Base-by-base conservation (phyloP, 2,797 vertebrate species). In the Lycodopsis pacificus region DNA sequence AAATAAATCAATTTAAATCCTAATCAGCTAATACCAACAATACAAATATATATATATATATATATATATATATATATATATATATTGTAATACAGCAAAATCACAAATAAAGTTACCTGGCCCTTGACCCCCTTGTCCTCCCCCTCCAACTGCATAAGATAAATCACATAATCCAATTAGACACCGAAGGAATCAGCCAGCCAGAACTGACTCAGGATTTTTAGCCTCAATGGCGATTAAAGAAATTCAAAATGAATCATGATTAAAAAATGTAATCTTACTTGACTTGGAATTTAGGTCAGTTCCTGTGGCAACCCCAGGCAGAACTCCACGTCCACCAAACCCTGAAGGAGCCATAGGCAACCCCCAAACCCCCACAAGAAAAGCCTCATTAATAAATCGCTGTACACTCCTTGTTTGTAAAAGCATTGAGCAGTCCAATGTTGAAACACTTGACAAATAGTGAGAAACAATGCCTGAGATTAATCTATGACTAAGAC, bases 271-370 rank as follows among this genome's bases (percentile, higher is more conserved):
- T 1, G 7, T 42, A 51, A 68, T 14, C 79, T 69, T 94, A 98
- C 98, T 95, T 95, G 97, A 96, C 94, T 99, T 99, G 0, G 95
- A 89, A 90, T 93, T 97, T 57, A 99, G 94, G 82, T 96, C 96
- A 10, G 87, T 93, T 74, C 98, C 98, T 4, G 95, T 97, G 51
- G 97, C 95, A 7, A 99, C 97, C 1, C 98, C 98, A 0, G 98
- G 98, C 75, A 99, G 94, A 83, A 99, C 96, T 22, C 97, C 97
- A 10, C 91, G 93, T 4, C 94, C 94, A 51, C 90, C 91, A 80
- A 94, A 96, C n/a, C 95, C 95, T 96, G 74, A 65, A 61, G 32
- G 34, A 30, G 10, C 1, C 34, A 88, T 17, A 83, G 71, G 9
- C 30, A 83, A 68, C 19, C 54, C 64, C 22, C 25, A 13, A 30